Evolutionary conservation across 2,113 vertebrate genomes (phyloP).

Genomic region (Colinus virginianus): DNA sequence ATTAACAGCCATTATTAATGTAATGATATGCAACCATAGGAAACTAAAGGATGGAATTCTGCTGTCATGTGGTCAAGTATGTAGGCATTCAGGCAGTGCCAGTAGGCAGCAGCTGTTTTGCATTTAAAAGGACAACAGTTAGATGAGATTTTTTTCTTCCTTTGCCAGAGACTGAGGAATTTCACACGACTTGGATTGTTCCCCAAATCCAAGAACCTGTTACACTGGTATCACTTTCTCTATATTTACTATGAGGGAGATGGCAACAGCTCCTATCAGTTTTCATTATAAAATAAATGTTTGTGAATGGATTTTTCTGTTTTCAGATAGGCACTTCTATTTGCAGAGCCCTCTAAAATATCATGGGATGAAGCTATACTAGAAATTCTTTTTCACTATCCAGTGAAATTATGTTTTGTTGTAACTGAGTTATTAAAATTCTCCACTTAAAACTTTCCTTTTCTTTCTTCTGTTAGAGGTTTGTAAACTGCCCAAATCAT

Average conservation of each 20-base stretch:
- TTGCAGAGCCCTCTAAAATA: neutral
- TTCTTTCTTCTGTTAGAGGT: neutral
- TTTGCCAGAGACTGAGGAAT: conserved; percentile 37
- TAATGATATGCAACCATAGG: neutral
- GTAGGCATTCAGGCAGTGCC: conserved; percentile 14
- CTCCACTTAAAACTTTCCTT: neutral
- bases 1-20: conserved; percentile 1
- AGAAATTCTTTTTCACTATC: neutral
- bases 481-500: neutral
- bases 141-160: conserved; percentile 1
- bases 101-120: conserved; percentile 47
- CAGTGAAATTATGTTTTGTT: neutral
- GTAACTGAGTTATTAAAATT: neutral
- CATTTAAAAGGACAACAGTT: conserved; percentile 25
- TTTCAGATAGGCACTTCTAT: neutral
- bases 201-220: conserved; percentile 41
- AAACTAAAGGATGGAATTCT: conserved; percentile 54
- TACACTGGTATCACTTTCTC: conserved; percentile 41
- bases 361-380: neutral
- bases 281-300: neutral
- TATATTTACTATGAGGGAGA: conserved; percentile 30
- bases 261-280: conserved; percentile 9
- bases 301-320: neutral
- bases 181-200: conserved; percentile 7
- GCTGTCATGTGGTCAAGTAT: conserved; percentile 24